Percentiles rank a stretch among this genome's conserved stretches.
Evolutionary conservation across 2,113 vertebrate species (phyloP).

Genomic region (Dasyurus viverrinus): DNA sequence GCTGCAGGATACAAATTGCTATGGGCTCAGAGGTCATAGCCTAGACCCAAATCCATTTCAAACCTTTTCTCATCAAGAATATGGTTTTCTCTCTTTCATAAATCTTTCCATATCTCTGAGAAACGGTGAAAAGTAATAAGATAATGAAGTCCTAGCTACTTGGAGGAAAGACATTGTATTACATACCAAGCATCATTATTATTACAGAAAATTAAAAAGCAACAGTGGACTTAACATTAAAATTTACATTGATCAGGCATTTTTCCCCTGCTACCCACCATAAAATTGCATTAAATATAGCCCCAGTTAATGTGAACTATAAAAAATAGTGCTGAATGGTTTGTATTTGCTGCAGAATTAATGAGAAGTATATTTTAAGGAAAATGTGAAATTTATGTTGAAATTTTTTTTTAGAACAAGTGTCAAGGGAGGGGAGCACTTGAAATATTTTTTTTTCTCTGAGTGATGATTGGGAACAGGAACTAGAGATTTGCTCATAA

Average conservation of each 20-base stretch:
- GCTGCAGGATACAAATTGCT: neutral
- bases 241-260: conserved; percentile 60
- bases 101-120: neutral
- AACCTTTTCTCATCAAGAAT: neutral
- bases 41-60: neutral
- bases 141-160: conserved; percentile 21
- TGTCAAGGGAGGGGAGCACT: neutral
- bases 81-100: neutral
- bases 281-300: conserved; percentile 67
- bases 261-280: neutral
- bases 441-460: neutral
- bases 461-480: conserved; percentile 11
- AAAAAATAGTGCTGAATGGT: conserved; percentile 70
- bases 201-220: conserved; percentile 61
- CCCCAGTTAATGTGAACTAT: conserved; percentile 65
- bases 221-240: conserved; percentile 45
- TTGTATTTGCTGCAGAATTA: conserved; percentile 69
- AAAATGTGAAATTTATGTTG: conserved; percentile 44
- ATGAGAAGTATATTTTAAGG: conserved; percentile 60
- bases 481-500: conserved; percentile 26
- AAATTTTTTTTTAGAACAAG: conserved; percentile 25
- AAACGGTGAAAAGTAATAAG: conserved; percentile 7
- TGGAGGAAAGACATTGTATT: conserved; percentile 16
- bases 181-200: conserved; percentile 20
- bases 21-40: neutral